Base-by-base conservation (phyloP, 2,888 invertebrate genomes). In the Pasiphila rectangulata region DNA sequence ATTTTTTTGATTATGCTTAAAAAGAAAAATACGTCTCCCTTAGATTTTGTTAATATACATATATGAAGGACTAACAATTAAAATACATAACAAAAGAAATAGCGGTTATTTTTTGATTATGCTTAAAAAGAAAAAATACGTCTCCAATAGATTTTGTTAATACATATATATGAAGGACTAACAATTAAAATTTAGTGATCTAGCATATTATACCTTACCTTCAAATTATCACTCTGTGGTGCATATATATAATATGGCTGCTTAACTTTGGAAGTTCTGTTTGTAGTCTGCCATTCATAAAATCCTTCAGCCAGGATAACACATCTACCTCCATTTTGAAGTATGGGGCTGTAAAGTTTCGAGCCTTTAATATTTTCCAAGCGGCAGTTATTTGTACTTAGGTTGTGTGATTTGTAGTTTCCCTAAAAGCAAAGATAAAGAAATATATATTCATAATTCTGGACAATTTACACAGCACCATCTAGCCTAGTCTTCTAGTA, bases 221-320 rank as follows among this genome's bases (percentile, higher is more conserved):
- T 75, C 42, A 85, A 67, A 42, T 77, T 79, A 16, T 87, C 75
- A 19, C 79, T 65, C 70, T 94, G 93, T 6, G 90, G 90, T 59
- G 91, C 86, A 76, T 94, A 93, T 45, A 96, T 90, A 57, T 93
- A 93, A 72, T 94, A 94, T 0, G 95, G 95, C 64, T 94, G 93
- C 67, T 94, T 95, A 9, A 78, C 78, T 52, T 88, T 83, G 2
- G 83, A 76, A 47, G 89, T 85, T 66, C 79, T 84, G 44, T 82
- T 69, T n/a, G 90, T 92, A 3, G 93, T 92, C 70, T 94, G 92
- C 95, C 95, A 95, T 77, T 95, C 95, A 69, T 94, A 95, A 69
- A 93, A 96, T 38, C 96, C 96, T 80, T 96, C 95, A 51, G 92
- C 93, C 6, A 95, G 68, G 15, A 96, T 87, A 4, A 95, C 90